These are phyloP conservation scores for Decapterus maruadsi DNA, from an alignment of 2,797 vertebrate genomes.

Conservation along the genomic window DNA sequence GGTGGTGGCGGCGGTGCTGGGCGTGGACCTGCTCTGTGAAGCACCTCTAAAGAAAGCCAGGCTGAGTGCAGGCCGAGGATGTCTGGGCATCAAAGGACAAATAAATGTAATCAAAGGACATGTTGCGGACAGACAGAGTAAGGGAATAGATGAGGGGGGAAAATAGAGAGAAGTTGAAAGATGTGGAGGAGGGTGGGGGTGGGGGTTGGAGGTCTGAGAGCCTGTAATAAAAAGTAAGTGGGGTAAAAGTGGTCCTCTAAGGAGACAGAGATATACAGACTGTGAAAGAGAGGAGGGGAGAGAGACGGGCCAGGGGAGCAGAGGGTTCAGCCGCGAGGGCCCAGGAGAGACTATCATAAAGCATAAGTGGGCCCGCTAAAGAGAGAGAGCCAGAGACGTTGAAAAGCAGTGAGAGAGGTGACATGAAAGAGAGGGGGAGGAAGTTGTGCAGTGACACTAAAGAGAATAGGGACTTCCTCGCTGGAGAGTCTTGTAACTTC, in stretches of 20 bases:
- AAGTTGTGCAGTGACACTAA: conserved; percentile 43
- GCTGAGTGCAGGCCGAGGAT: conserved; percentile 15
- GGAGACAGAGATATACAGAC: conserved; percentile 49
- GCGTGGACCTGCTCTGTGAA: not conserved
- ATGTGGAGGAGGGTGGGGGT: not conserved
- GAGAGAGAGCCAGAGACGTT: conserved; percentile 19
- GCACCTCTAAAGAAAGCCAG: not conserved
- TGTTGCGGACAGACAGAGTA: conserved; percentile 18
- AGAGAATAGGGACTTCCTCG: conserved; percentile 54
- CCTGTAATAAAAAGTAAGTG: conserved; percentile 65
- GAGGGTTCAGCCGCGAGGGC: conserved; percentile 47
- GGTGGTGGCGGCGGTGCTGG: not conserved
- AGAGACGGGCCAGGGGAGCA: conserved; percentile 22
- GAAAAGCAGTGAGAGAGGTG: conserved; percentile 1
- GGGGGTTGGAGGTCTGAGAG: conserved; percentile 34
- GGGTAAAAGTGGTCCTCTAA: conserved; percentile 65
- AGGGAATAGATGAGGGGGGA: conserved; percentile 4
- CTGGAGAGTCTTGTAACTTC: conserved; percentile 35
- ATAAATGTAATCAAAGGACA: conserved; percentile 46
- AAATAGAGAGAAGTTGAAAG: conserved; percentile 26
- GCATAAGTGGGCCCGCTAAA: conserved; percentile 42
- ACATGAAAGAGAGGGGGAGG: conserved; percentile 21
- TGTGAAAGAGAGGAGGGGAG: conserved; percentile 49
- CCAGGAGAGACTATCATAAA: conserved; percentile 60
- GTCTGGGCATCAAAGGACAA: conserved; percentile 51